Conservation (phyloP, 2,113 vertebrate genomes). For the Labrus mixtus region DNA sequence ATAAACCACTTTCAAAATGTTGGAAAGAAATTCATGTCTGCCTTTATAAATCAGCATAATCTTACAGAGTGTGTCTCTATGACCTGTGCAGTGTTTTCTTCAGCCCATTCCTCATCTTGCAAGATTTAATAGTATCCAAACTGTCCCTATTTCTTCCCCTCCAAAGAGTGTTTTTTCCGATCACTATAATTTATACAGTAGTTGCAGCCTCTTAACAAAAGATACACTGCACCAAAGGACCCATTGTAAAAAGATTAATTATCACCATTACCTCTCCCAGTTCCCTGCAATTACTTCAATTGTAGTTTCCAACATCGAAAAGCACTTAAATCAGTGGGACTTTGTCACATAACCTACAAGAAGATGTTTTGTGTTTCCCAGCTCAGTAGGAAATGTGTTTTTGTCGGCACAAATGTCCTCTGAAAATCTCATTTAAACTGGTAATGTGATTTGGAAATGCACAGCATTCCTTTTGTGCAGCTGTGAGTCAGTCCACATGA, state of each 20-base stretch:
- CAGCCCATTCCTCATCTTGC: constrained; percentile 11
- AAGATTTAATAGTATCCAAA: background rate
- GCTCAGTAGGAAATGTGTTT: background rate
- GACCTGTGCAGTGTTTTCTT: background rate
- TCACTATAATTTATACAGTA: constrained; percentile 32
- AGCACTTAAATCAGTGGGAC: background rate
- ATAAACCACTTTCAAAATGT: constrained; percentile 66
- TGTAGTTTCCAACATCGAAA: constrained; percentile 8
- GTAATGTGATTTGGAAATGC: constrained; percentile 45
- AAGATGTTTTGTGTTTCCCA: constrained; percentile 1
- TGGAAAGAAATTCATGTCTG: background rate
- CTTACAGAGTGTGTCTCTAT: no score
- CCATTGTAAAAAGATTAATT: constrained; percentile 45
- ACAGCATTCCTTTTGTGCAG: constrained; percentile 25
- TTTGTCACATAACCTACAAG: background rate
- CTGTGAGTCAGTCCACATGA: constrained; percentile 44
- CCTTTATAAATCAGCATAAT: background rate
- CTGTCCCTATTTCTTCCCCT: constrained; percentile 5
- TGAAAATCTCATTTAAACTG: constrained; percentile 26
- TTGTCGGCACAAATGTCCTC: constrained; percentile 14
- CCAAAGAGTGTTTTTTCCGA: background rate
- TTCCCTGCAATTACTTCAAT: constrained; percentile 48
- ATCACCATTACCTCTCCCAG: constrained; percentile 20
- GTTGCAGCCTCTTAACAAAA: constrained; percentile 12
- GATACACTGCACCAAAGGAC: constrained; percentile 2